Conservation (phyloP, 2,888 invertebrate species). For the Stenolophus ochropezus region DNA sequence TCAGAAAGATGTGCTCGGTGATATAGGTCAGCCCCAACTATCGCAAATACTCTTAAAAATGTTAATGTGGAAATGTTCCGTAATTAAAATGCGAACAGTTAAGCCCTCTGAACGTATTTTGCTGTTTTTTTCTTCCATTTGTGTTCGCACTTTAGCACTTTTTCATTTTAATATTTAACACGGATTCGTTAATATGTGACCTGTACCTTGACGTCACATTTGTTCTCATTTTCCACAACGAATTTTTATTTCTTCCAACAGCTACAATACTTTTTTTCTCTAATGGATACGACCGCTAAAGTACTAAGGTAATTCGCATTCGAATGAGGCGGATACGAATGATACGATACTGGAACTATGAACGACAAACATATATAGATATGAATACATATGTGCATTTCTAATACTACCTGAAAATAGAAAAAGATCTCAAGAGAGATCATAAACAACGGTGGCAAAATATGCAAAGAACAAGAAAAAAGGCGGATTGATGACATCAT, state of each 20-base stretch:
- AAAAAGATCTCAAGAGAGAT: too few relatives aligned
- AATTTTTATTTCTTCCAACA: background rate
- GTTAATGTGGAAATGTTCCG: conserved; percentile 9
- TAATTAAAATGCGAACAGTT: conserved; percentile 33
- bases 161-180: conserved; percentile 28
- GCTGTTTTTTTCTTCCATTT: conserved; percentile 24
- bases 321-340: too few relatives aligned
- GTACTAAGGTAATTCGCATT: too few relatives aligned
- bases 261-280: too few relatives aligned
- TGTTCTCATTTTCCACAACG: background rate
- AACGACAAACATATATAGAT: too few relatives aligned
- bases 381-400: too few relatives aligned
- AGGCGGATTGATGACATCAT: too few relatives aligned
- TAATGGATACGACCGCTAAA: too few relatives aligned
- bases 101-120: conserved; percentile 25
- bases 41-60: conserved; percentile 14
- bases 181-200: conserved; percentile 5
- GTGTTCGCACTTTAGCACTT: conserved; percentile 22
- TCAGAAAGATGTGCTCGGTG: background rate
- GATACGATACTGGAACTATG: too few relatives aligned
- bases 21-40: background rate
- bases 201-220: background rate
- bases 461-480: too few relatives aligned
- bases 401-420: too few relatives aligned
- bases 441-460: too few relatives aligned